Evolutionary conservation across 2,113 vertebrate species (phyloP), one percentile per base, ranked within the genome.

Genomic region (Spea bombifrons): DNA sequence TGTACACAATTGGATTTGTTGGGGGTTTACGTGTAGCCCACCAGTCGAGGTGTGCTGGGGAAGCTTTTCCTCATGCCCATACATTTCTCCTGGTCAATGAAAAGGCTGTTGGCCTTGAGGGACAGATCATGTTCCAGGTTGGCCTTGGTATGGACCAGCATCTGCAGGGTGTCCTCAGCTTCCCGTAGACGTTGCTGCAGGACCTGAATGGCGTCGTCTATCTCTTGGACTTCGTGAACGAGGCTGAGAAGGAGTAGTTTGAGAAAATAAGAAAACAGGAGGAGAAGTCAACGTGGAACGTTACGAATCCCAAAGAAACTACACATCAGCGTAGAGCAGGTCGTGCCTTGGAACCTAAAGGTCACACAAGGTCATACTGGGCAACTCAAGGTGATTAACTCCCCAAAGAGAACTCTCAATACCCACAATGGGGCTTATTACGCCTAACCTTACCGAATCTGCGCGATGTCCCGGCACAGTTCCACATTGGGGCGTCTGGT

Each of bases 61-160:
- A 94, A 98, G 82, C 85, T 94, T 86, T 92, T 96, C 55, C 94
- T 91, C 90, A 97, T 95, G 70, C 94, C 92, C 97, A 98, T 94
- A 87, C 96, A 98, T 81, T 95, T 96, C 74, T 98, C 96, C 88
- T 97, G 94, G 84, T 99, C 96, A 0, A 99, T 90, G 88, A 96
- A 98, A 17, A 99, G 91, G 0, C 95, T 92, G 84, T 97, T 96
- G 84, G 94, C 94, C 84, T 98, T 99, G 87, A 98, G 48, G 0
- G 92, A 92, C 66, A 99, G 89, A 72, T 98, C 95, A 0, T 97
- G 92, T 83, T 99, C 94, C 87, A 99, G 83, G 67, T 90, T 83
- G 0, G 93, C 87, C 84, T 96, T 98, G 77, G 91, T 90, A 79
- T 87, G 92, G 15, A 92, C 92, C 90, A 99, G 88, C 8, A 50